Evolutionary conservation across 1,140 invertebrate genomes (phyloP).

Genomic region (Agrilus planipennis): DNA sequence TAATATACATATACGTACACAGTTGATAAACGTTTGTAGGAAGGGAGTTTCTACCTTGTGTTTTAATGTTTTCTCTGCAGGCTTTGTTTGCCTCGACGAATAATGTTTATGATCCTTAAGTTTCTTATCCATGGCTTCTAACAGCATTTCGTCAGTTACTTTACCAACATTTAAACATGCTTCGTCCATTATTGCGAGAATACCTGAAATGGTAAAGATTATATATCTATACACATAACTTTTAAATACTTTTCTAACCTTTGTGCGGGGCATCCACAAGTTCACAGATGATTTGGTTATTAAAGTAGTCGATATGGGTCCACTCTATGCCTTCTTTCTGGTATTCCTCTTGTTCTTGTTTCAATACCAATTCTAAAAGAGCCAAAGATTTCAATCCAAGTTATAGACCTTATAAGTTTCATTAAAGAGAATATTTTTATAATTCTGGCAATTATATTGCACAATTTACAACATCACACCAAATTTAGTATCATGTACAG

Average conservation of each 20-base stretch:
- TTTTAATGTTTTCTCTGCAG: constrained; percentile 66
- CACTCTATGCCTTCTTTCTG: constrained; percentile 83
- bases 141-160: constrained; percentile 78
- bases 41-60: constrained; percentile 47
- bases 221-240: background rate
- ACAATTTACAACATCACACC: no score
- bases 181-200: constrained; percentile 89
- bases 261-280: constrained; percentile 81
- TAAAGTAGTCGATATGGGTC: constrained; percentile 85
- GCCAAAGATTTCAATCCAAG: no score
- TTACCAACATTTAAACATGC: constrained; percentile 90
- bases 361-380: constrained; percentile 74
- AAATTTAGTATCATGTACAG: no score
- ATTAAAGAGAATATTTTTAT: no score
- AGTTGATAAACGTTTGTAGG: no score
- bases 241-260: constrained; percentile 28
- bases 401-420: no score
- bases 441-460: no score
- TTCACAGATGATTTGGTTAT: constrained; percentile 88
- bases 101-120: constrained; percentile 81
- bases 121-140: constrained; percentile 90
- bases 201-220: constrained; percentile 33
- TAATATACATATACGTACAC: no score
- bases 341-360: constrained; percentile 95
- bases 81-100: constrained; percentile 71